A percentile compares a stretch with the other conserved stretches of the same genome.
phyloP scores from a whole-genome alignment of 2,888 invertebrate species.

The Agrochola circellaris region DNA sequence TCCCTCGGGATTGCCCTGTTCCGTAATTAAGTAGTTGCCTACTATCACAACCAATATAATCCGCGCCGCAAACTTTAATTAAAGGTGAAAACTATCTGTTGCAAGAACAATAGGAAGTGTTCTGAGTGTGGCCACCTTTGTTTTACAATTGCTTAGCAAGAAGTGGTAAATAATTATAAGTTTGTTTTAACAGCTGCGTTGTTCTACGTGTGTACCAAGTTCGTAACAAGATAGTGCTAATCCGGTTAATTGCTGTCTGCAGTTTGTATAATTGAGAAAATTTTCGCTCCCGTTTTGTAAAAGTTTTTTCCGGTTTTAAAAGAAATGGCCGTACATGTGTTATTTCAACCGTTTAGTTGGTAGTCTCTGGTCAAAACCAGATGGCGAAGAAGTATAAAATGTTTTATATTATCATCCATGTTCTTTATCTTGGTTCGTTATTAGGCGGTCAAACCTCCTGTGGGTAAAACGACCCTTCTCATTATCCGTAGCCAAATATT shows the following conservation, averaged over 20 bases:
- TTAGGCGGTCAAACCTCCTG: neutral
- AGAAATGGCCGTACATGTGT: conserved; percentile 5
- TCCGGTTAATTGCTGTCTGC: conserved; percentile 64
- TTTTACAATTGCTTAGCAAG: conserved; percentile 64
- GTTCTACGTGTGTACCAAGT: conserved; percentile 62
- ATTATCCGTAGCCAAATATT: conserved; percentile 13
- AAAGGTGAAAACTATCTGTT: conserved; percentile 75
- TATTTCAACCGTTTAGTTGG: conserved; percentile 11
- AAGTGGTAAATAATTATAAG: conserved; percentile 67
- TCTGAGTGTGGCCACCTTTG: conserved; percentile 63
- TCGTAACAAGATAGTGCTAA: conserved; percentile 65
- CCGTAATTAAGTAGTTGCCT: conserved; percentile 84
- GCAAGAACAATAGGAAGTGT: conserved; percentile 69
- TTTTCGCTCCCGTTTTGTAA: conserved; percentile 32
- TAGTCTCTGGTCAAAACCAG: neutral
- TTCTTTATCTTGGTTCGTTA: neutral
- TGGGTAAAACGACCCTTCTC: conserved; percentile 7
- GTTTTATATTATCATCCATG: neutral
- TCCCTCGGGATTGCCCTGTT: conserved; percentile 73
- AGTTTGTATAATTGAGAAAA: conserved; percentile 64
- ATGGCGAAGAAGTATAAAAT: neutral
- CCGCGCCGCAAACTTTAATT: conserved; percentile 83
- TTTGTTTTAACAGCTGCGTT: conserved; percentile 67
- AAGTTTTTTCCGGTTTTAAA: conserved; percentile 23
- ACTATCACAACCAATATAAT: conserved; percentile 83